phyloP scores from a whole-genome alignment of 64 coral and sea anemone species.

The Anthopleura sola region DNA sequence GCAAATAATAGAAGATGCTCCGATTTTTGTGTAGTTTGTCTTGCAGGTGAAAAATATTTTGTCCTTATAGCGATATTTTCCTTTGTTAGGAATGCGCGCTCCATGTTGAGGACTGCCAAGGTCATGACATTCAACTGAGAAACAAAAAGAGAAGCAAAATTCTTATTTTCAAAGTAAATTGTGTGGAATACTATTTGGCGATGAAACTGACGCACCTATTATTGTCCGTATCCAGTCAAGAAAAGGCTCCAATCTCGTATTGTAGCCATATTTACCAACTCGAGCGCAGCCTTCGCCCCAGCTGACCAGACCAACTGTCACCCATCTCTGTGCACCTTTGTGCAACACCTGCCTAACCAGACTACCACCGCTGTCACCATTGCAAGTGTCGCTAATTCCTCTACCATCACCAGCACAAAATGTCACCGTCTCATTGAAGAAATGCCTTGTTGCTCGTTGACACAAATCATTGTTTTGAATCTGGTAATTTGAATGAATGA shows the following conservation, averaged over 20 bases:
- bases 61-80: too few species aligned
- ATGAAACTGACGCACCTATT: not conserved
- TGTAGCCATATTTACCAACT: slow-evolving; percentile 47
- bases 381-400: slow-evolving; percentile 11
- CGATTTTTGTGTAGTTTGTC: too few species aligned
- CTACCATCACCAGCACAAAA: slow-evolving; percentile 48
- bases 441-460: slow-evolving; percentile 18
- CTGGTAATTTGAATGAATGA: slow-evolving; percentile 6
- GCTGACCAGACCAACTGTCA: slow-evolving; percentile 41
- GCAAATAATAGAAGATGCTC: too few species aligned
- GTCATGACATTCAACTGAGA: too few species aligned
- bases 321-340: not conserved
- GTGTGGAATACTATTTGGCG: too few species aligned
- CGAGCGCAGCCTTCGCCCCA: slow-evolving; percentile 54
- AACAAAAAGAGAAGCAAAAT: not conserved
- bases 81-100: too few species aligned
- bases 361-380: slow-evolving; percentile 43
- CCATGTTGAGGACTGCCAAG: too few species aligned
- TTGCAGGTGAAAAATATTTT: too few species aligned
- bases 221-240: slow-evolving; percentile 46
- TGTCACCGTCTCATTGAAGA: slow-evolving; percentile 23
- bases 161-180: too few species aligned
- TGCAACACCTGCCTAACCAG: slow-evolving; percentile 9
- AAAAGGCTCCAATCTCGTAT: slow-evolving; percentile 29
- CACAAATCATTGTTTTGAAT: slow-evolving; percentile 8